Evolutionary conservation across 1,140 invertebrate species (phyloP), one percentile per base, ranked within the genome.

Genomic region (Cepaea nemoralis): DNA sequence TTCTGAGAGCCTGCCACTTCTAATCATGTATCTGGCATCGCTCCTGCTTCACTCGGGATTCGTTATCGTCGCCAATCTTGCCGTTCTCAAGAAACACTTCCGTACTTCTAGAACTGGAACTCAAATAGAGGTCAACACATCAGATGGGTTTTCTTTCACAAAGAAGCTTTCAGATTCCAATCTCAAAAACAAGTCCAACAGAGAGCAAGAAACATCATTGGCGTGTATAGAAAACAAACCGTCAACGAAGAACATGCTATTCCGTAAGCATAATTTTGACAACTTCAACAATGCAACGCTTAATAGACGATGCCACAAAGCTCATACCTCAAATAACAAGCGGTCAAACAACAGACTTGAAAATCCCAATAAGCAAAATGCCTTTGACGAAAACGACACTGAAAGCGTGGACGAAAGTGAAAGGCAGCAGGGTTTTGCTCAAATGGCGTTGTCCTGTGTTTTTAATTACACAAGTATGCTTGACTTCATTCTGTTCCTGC

Each of bases 1-100:
- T 8, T 93, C 93, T 16, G 59, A 85, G 22, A 76, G 24, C 14
- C 27, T 59, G 40, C 45, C 50, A 55, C 6, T 59, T 24, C 40
- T 76, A 24, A 76, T 35, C 74, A 76, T 55, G 3, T 76, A 76
- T 33, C 10, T 76, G 27, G 19, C 12, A 3, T 33, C 6, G 2
- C 50, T 76, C 1, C 74, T 76, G 6, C 33, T 35, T 27, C 42
- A 39, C 8, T 48, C n/a, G 33, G 74, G 45, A n/a, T 59, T 76
- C 19, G 24, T 10, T 12, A 31, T 76, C 8, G 2, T 76, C 10
- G 50, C 50, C 19, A 55, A 55, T 19, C 19, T 55, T 55, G 2
- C n/a, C 19, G 22, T 55, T 3, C 22, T 55, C 3, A 55, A 22
- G 2, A 55, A 19, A 22, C 50, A 55, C 50, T 19, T 10, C 16